These are phyloP conservation scores for Rhegmatorhina hoffmannsi DNA, from an alignment of 2,113 vertebrate genomes.

Conservation along the genomic window DNA sequence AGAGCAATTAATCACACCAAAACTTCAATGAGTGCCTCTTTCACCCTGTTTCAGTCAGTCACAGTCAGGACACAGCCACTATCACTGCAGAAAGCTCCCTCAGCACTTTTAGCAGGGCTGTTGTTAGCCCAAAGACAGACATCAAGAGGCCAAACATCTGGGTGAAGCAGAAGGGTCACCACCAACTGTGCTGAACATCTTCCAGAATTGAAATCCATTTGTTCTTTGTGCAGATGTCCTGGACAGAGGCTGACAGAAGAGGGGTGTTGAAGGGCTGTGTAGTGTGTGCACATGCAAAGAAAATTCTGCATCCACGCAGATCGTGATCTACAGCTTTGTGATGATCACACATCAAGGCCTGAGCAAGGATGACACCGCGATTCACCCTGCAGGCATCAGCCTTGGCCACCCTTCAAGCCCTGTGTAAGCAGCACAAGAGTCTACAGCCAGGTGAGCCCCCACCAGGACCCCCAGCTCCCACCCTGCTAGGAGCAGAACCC, in stretches of 20 bases:
- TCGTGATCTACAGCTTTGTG: neutral
- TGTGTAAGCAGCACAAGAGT: neutral
- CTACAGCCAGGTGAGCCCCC: neutral
- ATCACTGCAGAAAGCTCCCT: neutral
- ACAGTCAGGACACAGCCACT: neutral
- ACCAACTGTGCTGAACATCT: neutral
- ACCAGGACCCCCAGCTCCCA: neutral
- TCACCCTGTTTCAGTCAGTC: neutral
- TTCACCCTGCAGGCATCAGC: neutral
- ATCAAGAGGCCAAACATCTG: neutral
- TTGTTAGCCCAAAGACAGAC: neutral
- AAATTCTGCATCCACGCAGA: neutral
- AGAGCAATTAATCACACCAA: neutral
- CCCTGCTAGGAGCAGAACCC: neutral
- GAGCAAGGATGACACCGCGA: neutral
- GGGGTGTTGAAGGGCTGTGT: neutral
- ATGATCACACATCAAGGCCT: neutral
- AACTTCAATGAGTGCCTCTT: neutral
- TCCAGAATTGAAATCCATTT: neutral
- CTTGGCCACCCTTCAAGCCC: neutral
- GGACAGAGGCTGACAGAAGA: neutral
- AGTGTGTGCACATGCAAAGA: fast-evolving
- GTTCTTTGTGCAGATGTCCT: neutral
- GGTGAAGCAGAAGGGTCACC: neutral
- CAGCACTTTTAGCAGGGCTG: neutral